Base-by-base conservation (phyloP, 2,797 vertebrate genomes). In the Pyrrhura leucotis region DNA sequence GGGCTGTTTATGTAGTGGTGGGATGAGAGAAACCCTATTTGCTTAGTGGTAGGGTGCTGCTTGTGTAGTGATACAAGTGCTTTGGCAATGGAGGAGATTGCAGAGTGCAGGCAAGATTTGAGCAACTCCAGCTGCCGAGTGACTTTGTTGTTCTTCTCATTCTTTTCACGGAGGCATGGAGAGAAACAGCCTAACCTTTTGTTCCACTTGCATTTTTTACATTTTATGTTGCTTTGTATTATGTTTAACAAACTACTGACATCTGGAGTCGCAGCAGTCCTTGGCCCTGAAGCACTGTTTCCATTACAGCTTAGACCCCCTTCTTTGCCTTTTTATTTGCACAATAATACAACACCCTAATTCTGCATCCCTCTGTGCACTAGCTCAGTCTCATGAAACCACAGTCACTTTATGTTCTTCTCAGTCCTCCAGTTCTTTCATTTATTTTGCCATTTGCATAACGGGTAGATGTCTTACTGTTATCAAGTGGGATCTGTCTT, bases 181-280 rank as follows among this genome's bases (percentile, higher is more conserved):
- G 96, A 79, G 94, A 96, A 72, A 58, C 88, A 93, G 79, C 71
- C 85, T 97, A 94, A 97, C 95, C 96, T 97, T 97, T 97, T 97
- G 95, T 96, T 95, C 95, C 91, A 65, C 81, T 83, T 80, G 90
- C 91, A 96, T 97, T 93, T 93, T 95, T 94, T 29, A 75, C 91
- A 91, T 95, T 80, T 92, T 82, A 5, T 66, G 75, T 89, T 71
- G 93, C 21, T 90, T 58, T 86, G 61, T 74, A 80, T 72, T 61
- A 39, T 73, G 95, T 44, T 75, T 92, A 87, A 87, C 44, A 39
- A 94, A 73, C 69, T 94, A 16, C 74, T 90, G 94, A 93, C 95
- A 97, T 96, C 96, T 97, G 95, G 73, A 96, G 88, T 69, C 96
- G 54, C 96, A 94, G 90, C 95, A 91, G 91, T 93, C 85, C 78